Evolutionary conservation across 2,113 vertebrate species (phyloP).

Genomic region (Sylvia atricapilla): DNA sequence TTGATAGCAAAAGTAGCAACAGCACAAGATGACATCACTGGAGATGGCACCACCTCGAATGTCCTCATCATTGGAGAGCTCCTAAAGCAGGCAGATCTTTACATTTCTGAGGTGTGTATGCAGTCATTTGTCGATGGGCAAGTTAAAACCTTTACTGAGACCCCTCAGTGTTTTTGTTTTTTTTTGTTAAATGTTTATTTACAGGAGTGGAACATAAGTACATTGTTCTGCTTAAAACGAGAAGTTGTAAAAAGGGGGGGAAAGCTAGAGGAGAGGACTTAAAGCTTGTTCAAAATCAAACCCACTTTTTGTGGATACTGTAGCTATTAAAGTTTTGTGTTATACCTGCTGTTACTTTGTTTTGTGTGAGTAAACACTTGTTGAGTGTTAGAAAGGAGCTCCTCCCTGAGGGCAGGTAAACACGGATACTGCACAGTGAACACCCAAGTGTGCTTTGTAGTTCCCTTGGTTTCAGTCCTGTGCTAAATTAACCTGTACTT

Average conservation of each 20-base stretch:
- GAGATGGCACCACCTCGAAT: constrained; percentile 96
- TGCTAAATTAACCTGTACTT: constrained; percentile 79
- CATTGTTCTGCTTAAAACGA: not conserved
- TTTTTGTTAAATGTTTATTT: not conserved
- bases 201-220: not conserved
- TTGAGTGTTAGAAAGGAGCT: not conserved
- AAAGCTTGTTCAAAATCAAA: not conserved
- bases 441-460: constrained; percentile 77
- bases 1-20: constrained; percentile 98
- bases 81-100: constrained; percentile 94
- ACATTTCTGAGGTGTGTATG: constrained; percentile 88
- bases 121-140: not conserved
- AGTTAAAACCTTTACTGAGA: not conserved
- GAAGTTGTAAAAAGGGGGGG: not conserved
- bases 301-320: accelerated
- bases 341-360: not conserved
- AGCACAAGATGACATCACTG: constrained; percentile 97
- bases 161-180: not conserved
- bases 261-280: not conserved
- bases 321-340: not conserved
- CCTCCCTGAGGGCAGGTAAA: not conserved
- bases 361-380: not conserved
- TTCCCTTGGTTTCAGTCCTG: constrained; percentile 75
- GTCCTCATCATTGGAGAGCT: constrained; percentile 97
- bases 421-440: constrained; percentile 64